These are phyloP conservation scores for Perdita meconis DNA, from an alignment of 2,888 invertebrate genomes.

Conservation along the genomic window DNA sequence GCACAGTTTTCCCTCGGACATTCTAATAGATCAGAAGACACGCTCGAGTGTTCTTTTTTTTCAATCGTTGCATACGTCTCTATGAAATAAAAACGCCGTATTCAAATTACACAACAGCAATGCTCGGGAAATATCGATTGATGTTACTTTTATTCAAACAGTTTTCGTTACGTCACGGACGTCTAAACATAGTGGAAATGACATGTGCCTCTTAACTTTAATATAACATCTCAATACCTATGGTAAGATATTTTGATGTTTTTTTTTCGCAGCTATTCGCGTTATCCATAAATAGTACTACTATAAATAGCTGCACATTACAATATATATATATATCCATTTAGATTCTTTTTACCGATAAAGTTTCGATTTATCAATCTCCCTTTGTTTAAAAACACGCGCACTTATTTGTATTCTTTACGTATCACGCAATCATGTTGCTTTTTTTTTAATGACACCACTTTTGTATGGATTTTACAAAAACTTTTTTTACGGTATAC, in stretches of 20 bases:
- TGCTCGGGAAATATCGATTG: constrained; percentile 31
- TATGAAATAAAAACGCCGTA: constrained; percentile 42
- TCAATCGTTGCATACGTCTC: constrained; percentile 1
- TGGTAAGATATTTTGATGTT: constrained; percentile 51
- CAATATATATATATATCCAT: constrained; percentile 46
- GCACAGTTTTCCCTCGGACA: constrained; percentile 3
- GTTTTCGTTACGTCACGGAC: constrained; percentile 18
- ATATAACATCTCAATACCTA: constrained; percentile 30
- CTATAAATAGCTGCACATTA: constrained; percentile 52
- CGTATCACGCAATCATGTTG: constrained; percentile 61
- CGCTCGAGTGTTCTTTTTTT: too few relatives aligned
- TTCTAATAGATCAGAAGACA: constrained; percentile 4
- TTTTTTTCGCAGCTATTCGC: constrained; percentile 36
- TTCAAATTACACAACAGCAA: constrained; percentile 41
- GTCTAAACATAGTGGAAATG: constrained; percentile 29
- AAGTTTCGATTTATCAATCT: constrained; percentile 55
- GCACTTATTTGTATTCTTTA: constrained; percentile 52
- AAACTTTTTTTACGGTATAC: constrained; percentile 47
- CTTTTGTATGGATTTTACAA: constrained; percentile 45
- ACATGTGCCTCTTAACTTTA: constrained; percentile 25
- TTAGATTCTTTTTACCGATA: constrained; percentile 48
- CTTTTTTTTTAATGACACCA: constrained; percentile 43
- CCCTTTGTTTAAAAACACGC: constrained; percentile 54
- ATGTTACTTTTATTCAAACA: constrained; percentile 24
- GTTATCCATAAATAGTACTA: constrained; percentile 34